phyloP scores from a whole-genome alignment of 2,113 vertebrate species.

The Larimichthys polyactis region DNA sequence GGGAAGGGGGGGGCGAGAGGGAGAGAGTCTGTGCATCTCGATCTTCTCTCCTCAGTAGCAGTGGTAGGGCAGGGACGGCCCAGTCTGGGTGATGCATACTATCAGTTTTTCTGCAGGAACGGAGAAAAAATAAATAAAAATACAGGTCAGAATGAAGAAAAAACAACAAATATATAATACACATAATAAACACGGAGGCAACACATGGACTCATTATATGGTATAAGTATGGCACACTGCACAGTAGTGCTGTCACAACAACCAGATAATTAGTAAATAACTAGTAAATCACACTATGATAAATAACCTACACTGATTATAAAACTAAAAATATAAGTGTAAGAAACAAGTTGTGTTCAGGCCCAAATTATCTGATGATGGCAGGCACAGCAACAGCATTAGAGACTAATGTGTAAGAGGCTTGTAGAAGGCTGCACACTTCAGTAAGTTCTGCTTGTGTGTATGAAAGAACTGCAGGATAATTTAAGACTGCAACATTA shows the following conservation, averaged over 20 bases:
- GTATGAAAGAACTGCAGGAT: no score
- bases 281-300: not conserved
- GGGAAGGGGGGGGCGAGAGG: not conserved
- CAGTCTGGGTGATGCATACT: conserved; percentile 84
- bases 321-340: no score
- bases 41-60: conserved; percentile 82
- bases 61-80: conserved; percentile 82
- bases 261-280: not conserved
- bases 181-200: conserved; percentile 16
- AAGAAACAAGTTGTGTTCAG: no score
- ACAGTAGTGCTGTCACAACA: conserved; percentile 55
- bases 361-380: no score
- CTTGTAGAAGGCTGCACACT: no score
- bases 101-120: conserved; percentile 85
- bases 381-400: not conserved
- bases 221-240: conserved; percentile 54
- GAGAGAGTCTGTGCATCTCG: conserved; percentile 58
- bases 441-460: no score
- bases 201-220: conserved; percentile 45
- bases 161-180: not conserved
- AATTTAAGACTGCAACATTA: no score
- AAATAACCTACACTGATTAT: no score
- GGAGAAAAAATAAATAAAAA: conserved; percentile 5
- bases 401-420: not conserved
- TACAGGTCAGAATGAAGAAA: not conserved